Evolutionary conservation across 2,797 vertebrate species (phyloP), one percentile per base, ranked within the genome.

Genomic region (Cephalopachus bancanus): DNA sequence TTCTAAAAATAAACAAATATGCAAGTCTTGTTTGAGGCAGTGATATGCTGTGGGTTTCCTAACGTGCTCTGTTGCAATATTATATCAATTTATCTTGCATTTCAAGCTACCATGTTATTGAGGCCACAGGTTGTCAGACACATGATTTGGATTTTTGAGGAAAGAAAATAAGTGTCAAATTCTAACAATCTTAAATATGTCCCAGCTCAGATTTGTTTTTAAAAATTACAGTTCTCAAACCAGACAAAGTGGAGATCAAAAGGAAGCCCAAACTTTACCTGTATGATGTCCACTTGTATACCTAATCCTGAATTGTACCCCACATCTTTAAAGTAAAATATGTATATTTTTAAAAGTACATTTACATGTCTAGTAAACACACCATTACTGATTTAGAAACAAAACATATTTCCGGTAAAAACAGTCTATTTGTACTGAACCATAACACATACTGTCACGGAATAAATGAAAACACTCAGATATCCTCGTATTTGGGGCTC

Each of bases 1-100:
- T 79, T 96, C 97, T 97, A 97, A 97, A 98, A 97, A 95, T 97
- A 96, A 95, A 83, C 57, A 90, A 85, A 53, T 4, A 0, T 10
- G 28, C n/a, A 78, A 91, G 30, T 49, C 91, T 81, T 20, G 19
- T 92, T 10, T 65, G 87, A 78, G 60, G 59, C 60, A 11, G 19
- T 8, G 7, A 65, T 11, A 8, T 15, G 24, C 57, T 74, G 10
- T 17, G 1, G 37, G 28, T 28, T 89, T 91, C 83, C 71, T 67
- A 24, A 22, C 24, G 33, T 65, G 44, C 10, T 89, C 74, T 12
- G 19, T 53, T 85, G 83, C 0, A 28, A 33, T 24, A n/a, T 14
- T 51, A 11, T 15, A 55, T 51, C 26, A 9, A 7, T 78, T 64
- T 78, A 24, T 59, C n/a, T 80, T n/a, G 10, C 53, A 26, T 67